These are phyloP conservation scores for Stenopsyche tienmushanensis DNA, from an alignment of 1,140 invertebrate genomes.

Conservation along the genomic window DNA sequence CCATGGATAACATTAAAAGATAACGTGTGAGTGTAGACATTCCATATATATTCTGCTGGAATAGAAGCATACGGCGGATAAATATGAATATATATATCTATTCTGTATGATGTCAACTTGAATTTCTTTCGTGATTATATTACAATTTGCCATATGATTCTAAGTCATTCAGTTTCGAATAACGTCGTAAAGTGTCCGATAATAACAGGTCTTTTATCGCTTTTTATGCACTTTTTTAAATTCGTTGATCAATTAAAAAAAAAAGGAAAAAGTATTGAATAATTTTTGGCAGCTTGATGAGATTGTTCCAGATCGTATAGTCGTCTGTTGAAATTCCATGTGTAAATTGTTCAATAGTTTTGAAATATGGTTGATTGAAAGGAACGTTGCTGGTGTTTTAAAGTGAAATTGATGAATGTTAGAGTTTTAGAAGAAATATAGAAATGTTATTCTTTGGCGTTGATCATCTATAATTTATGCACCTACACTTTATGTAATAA, in stretches of 20 bases:
- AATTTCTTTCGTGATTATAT: conserved; percentile 32
- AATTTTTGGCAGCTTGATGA: conserved; percentile 38
- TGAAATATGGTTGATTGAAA: conserved; percentile 29
- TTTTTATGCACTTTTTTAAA: conserved; percentile 11
- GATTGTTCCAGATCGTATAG: conserved; percentile 31
- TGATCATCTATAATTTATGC: conserved; percentile 42
- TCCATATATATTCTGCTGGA: conserved; percentile 37
- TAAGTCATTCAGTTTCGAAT: conserved; percentile 36
- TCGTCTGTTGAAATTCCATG: conserved; percentile 30
- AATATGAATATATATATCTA: conserved; percentile 27
- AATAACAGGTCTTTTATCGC: conserved; percentile 20
- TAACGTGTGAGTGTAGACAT: conserved; percentile 41
- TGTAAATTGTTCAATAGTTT: conserved; percentile 37
- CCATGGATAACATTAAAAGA: conserved; percentile 38
- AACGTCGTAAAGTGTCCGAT: neutral
- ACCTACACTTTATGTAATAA: conserved; percentile 42
- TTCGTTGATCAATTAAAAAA: no score
- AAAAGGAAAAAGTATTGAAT: no score
- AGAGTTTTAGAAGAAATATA: conserved; percentile 40
- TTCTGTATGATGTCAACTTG: no score
- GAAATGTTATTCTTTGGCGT: conserved; percentile 42
- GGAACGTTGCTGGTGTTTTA: conserved; percentile 40
- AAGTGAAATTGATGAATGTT: conserved; percentile 38
- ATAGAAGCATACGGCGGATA: neutral
- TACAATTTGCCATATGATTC: conserved; percentile 41